A percentile compares a stretch with the other conserved stretches of the same genome.
Conservation (phyloP, 2,888 invertebrate species). For the Galeopsomyia nigrocyanea region DNA sequence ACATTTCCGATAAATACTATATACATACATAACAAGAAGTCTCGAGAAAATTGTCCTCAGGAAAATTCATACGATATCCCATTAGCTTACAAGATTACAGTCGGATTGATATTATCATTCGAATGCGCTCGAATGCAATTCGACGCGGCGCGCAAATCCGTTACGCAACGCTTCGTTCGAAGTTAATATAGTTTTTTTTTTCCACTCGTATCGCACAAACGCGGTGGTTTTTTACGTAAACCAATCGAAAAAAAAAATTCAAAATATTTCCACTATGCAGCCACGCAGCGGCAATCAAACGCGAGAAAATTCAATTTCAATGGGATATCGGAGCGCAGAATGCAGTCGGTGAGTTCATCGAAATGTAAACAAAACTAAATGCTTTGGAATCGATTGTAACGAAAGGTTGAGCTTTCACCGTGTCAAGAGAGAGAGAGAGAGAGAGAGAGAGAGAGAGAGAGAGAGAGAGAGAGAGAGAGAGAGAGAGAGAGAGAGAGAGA, state of each 20-base stretch:
- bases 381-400: no score
- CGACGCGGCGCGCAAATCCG: neutral
- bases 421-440: no score
- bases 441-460: no score
- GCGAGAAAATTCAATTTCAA: neutral
- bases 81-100: slow-evolving; percentile 15
- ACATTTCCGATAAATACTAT: no score
- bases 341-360: no score
- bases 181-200: slow-evolving; percentile 2
- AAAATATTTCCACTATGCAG: no score
- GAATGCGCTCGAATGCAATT: slow-evolving; percentile 7
- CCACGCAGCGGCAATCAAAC: neutral
- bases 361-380: no score
- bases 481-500: neutral
- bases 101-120: slow-evolving; percentile 17
- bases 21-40: neutral
- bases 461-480: no score
- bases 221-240: no score
- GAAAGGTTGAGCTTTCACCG: no score
- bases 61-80: neutral
- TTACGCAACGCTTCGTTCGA: slow-evolving; percentile 21
- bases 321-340: neutral
- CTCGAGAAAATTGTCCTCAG: neutral
- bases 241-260: no score
- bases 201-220: no score